A percentile compares a stretch with the other conserved stretches of the same genome.
phyloP scores from a whole-genome alignment of 2,113 vertebrate genomes.

The Baryphthengus martii region DNA sequence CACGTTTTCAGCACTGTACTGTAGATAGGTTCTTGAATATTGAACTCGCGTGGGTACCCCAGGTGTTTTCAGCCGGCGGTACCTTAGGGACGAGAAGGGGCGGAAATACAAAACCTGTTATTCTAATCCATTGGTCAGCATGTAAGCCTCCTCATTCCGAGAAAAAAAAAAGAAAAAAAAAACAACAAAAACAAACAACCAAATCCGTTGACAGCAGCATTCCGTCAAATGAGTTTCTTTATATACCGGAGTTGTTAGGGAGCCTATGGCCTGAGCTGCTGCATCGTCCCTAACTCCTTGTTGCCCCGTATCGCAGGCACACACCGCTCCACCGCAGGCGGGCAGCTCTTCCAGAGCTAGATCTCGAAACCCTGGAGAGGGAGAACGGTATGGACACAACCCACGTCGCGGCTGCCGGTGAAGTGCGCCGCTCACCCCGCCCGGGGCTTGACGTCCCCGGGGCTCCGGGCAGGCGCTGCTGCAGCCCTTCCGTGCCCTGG shows the following conservation, averaged over 20 bases:
- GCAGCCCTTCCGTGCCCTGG: not conserved
- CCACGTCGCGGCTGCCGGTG: too few species aligned
- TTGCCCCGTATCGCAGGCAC: not conserved
- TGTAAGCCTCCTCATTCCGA: not conserved
- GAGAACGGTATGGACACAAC: accelerated
- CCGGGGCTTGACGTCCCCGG: not conserved
- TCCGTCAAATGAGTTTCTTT: not conserved
- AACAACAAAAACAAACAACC: too few species aligned
- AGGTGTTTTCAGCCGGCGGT: not conserved
- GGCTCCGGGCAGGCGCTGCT: too few species aligned
- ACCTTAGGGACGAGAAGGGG: too few species aligned
- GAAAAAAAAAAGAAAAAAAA: accelerated
- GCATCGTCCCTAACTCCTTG: not conserved
- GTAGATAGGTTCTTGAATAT: accelerated
- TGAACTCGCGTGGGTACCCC: too few species aligned
- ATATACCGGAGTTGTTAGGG: accelerated
- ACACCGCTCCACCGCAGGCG: not conserved
- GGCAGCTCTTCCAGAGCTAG: too few species aligned
- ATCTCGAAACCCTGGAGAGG: accelerated
- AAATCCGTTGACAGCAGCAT: not conserved
- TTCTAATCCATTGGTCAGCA: not conserved
- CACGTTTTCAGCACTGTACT: not conserved
- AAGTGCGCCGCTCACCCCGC: not conserved
- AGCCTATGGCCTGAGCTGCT: not conserved
- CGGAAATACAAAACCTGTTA: too few species aligned